Percentiles rank a stretch among this genome's conserved stretches.
phyloP scores from a whole-genome alignment of 2,797 vertebrate species.

The Scomberomorus guttatus region DNA sequence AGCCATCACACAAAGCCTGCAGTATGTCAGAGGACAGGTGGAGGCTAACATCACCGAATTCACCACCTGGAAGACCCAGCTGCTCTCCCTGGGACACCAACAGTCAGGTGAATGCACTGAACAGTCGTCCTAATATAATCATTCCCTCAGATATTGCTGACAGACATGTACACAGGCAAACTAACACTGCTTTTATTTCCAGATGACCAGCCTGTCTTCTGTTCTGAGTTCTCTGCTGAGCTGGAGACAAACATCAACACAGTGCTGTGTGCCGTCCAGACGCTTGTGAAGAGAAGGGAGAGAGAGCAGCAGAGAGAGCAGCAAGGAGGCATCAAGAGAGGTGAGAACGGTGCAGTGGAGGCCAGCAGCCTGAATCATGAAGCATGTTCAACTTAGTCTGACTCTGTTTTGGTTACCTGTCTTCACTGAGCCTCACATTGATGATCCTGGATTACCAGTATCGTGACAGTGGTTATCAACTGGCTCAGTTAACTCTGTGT shows the following conservation, averaged over 20 bases:
- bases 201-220: constrained; percentile 78
- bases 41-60: constrained; percentile 86
- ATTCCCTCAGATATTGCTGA: not conserved
- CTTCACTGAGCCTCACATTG: too few relatives aligned
- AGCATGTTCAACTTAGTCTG: too few relatives aligned
- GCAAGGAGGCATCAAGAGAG: constrained; percentile 74
- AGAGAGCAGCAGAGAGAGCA: constrained; percentile 64
- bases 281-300: constrained; percentile 87
- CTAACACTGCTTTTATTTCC: not conserved
- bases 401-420: too few relatives aligned
- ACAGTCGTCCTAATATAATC: not conserved
- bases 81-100: constrained; percentile 79
- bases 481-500: too few relatives aligned
- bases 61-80: constrained; percentile 89
- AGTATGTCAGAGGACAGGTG: constrained; percentile 87
- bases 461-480: too few relatives aligned
- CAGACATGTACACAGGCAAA: not conserved
- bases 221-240: constrained; percentile 87
- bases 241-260: constrained; percentile 90
- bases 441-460: too few relatives aligned
- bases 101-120: constrained; percentile 65
- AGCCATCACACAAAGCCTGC: constrained; percentile 86
- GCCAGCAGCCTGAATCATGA: not conserved
- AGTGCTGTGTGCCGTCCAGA: constrained; percentile 92
- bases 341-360: constrained; percentile 49